Conservation (phyloP, 1,140 invertebrate genomes). For the Zaprionus africanus region DNA sequence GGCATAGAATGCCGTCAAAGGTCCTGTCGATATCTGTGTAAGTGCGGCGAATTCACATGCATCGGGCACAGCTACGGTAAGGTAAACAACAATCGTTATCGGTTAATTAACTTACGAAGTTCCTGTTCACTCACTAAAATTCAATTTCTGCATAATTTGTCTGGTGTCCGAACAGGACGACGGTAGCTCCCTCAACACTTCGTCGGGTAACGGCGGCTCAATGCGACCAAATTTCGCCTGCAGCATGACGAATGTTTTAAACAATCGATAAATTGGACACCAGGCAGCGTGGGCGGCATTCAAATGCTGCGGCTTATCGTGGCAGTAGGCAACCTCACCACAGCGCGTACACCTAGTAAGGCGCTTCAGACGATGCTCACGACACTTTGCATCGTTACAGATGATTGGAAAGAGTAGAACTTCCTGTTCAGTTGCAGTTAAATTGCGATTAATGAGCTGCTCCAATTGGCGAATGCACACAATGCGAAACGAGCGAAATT, state of each 20-base stretch:
- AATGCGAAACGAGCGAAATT: slow-evolving; percentile 87
- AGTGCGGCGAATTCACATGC: slow-evolving; percentile 87
- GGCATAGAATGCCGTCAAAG: slow-evolving; percentile 87
- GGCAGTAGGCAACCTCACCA: slow-evolving; percentile 86
- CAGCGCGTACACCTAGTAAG: slow-evolving; percentile 86
- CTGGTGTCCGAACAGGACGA: slow-evolving; percentile 58
- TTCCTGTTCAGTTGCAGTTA: slow-evolving; percentile 89
- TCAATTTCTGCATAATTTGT: slow-evolving; percentile 62
- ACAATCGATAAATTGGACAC: slow-evolving; percentile 86
- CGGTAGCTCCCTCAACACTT: slow-evolving; percentile 77
- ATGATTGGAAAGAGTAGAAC: slow-evolving; percentile 88
- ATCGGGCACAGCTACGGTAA: slow-evolving; percentile 84
- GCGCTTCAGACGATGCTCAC: slow-evolving; percentile 85
- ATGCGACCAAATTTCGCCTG: slow-evolving; percentile 86
- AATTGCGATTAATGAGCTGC: slow-evolving; percentile 85
- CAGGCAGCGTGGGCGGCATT: slow-evolving; percentile 84
- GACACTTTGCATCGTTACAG: slow-evolving; percentile 85
- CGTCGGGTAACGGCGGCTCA: slow-evolving; percentile 86
- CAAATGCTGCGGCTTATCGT: slow-evolving; percentile 84
- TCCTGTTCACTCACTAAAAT: slow-evolving; percentile 50
- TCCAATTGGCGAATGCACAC: slow-evolving; percentile 87
- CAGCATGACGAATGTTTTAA: slow-evolving; percentile 85
- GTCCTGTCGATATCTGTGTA: slow-evolving; percentile 88
- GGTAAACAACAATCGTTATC: background rate
- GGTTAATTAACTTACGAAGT: background rate